Conservation (phyloP, 1,140 invertebrate genomes). For the Drosophila lowei region DNA sequence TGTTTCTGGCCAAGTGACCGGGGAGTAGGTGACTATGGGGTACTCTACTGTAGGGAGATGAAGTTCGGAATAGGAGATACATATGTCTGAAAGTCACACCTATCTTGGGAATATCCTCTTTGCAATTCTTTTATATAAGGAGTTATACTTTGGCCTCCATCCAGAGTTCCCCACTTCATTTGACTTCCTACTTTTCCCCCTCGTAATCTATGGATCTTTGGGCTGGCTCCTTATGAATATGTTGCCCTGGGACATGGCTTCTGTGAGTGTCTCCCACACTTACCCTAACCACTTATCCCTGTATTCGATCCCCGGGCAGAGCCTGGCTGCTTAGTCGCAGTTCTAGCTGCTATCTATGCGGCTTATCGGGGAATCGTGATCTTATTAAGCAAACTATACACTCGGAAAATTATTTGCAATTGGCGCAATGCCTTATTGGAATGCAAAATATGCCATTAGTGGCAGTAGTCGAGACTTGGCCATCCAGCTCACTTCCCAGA, state of each 20-base stretch:
- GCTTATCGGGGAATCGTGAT: slow-evolving; percentile 71
- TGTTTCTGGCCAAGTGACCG: slow-evolving; percentile 35
- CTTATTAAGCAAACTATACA: slow-evolving; percentile 66
- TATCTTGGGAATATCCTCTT: too few species aligned
- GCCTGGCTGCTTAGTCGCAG: slow-evolving; percentile 3
- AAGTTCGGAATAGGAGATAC: too few species aligned
- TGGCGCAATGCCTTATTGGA: slow-evolving; percentile 75
- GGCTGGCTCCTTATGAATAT: slow-evolving; percentile 33
- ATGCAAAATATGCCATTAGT: slow-evolving; percentile 81
- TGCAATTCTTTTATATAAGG: too few species aligned
- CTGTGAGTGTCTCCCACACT: slow-evolving; percentile 31
- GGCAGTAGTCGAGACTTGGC: slow-evolving; percentile 51
- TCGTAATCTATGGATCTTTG: slow-evolving; percentile 27
- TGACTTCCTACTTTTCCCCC: background rate
- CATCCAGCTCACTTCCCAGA: slow-evolving; percentile 40
- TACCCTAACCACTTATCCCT: slow-evolving; percentile 19
- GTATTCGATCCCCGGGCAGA: slow-evolving; percentile 19
- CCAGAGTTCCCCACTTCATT: too few species aligned
- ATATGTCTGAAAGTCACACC: too few species aligned
- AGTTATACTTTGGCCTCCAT: too few species aligned
- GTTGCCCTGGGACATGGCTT: background rate
- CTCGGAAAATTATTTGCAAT: slow-evolving; percentile 77
- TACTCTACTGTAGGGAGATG: slow-evolving; percentile 15
- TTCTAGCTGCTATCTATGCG: slow-evolving; percentile 51
- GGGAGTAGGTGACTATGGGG: background rate